Percentiles rank a stretch among this genome's conserved stretches.
Conservation (phyloP, 2,797 vertebrate species). For the Vireo griseus region DNA sequence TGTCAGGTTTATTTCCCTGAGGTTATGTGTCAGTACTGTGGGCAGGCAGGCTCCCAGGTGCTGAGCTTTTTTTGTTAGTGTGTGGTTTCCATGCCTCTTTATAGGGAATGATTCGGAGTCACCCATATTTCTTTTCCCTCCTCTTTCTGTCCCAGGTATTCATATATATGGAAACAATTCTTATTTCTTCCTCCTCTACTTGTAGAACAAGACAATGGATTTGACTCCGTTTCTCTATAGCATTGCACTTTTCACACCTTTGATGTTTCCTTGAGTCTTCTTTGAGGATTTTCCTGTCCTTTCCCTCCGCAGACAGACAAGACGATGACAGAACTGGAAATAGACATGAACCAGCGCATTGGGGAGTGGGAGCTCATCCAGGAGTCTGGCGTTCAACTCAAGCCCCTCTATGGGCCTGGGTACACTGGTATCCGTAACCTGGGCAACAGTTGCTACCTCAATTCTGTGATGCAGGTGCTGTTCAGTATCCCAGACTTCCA, state of each 20-base stretch:
- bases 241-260: background rate
- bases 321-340: constrained; percentile 98
- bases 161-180: background rate
- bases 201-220: background rate
- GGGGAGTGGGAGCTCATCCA: constrained; percentile 99
- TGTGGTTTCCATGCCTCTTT: background rate
- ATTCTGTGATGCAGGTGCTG: constrained; percentile 99
- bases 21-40: background rate
- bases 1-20: background rate
- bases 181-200: background rate
- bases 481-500: constrained; percentile 98
- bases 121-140: background rate
- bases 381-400: constrained; percentile 90
- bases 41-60: background rate
- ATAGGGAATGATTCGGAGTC: background rate
- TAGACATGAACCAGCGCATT: constrained; percentile 96
- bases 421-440: constrained; percentile 97
- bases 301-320: constrained; percentile 85
- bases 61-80: background rate
- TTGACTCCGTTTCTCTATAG: background rate
- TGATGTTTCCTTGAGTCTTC: background rate
- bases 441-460: constrained; percentile 99
- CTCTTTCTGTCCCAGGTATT: background rate
- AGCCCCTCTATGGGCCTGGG: constrained; percentile 88
- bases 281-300: background rate